A percentile compares a stretch with the other conserved stretches of the same genome.
phyloP scores from a whole-genome alignment of 2,797 vertebrate genomes.

The Microhierax caerulescens region DNA sequence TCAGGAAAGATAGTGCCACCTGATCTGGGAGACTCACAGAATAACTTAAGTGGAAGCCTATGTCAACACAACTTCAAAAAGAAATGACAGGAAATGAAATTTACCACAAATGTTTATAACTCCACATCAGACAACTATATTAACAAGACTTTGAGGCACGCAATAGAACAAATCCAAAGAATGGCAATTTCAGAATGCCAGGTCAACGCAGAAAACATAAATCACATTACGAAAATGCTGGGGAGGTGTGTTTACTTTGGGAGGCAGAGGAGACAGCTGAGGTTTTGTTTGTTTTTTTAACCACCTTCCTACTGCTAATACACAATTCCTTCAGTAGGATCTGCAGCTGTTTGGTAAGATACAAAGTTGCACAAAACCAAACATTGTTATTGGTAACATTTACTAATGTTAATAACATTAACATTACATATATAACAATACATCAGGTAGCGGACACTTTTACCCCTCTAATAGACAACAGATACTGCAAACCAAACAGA shows the following conservation, averaged over 20 bases:
- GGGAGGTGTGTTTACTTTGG: background rate
- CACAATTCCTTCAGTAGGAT: background rate
- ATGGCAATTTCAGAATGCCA: constrained; percentile 50
- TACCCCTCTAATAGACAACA: background rate
- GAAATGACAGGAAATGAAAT: constrained; percentile 62
- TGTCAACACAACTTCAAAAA: constrained; percentile 50
- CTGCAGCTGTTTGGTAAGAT: background rate
- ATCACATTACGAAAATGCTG: constrained; percentile 23
- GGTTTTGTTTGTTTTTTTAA: background rate
- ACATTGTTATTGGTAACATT: background rate
- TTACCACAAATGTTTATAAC: constrained; percentile 65
- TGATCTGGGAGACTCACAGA: background rate
- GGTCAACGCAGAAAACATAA: constrained; percentile 55
- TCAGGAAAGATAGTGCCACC: constrained; percentile 24
- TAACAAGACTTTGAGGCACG: constrained; percentile 45
- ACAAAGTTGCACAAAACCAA: background rate
- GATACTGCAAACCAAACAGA: background rate
- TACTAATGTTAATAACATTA: background rate
- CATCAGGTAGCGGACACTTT: background rate
- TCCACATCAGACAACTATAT: constrained; percentile 48
- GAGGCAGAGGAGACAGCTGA: too few species aligned
- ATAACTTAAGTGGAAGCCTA: constrained; percentile 36
- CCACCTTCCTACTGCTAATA: background rate
- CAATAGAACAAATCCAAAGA: constrained; percentile 62
- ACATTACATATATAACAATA: background rate